Evolutionary conservation across 2,113 vertebrate species (phyloP), one percentile per base, ranked within the genome.

Genomic region (Sander vitreus): DNA sequence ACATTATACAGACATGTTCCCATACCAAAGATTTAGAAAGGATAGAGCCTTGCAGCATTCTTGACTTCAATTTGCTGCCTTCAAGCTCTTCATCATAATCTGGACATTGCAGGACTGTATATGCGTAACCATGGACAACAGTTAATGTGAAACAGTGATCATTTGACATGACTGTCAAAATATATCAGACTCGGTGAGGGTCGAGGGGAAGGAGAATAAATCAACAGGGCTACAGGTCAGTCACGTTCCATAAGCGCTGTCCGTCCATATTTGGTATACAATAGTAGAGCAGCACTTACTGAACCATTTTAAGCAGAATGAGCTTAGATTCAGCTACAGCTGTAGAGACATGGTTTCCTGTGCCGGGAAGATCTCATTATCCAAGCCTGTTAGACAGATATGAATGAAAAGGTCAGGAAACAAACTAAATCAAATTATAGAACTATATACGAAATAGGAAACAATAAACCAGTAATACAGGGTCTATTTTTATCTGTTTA

Each of bases 211-310:
- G 7, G 21, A 60, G 51, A 51, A 63, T 66, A 80, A 43, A 81
- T 76, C 66, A 53, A 18, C 54, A 30, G 36, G 6, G 58, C 76
- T 59, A 10, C 79, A 55, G 66, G 60, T 62, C 54, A 2, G 21
- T 74, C 50, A 25, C 33, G 76, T 71, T 83, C 65, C 4, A 64
- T 50, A 39, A 76, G 71, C 68, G 64, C 21, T 68, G 70, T 82
- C 90, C 90, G 66, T 82, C 90, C 90, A 85, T 88, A 88, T 90
- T 91, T 90, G 90, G 84, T 81, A 27, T 58, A 87, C 79, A 74
- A 83, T 75, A 73, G 65, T 7, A 69, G 67, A 81, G 73, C 63
- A 6, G 48, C 15, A 3, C 71, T 30, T 77, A 55, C 81, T 83
- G 74, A 88, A 73, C 72, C 72, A 78, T 71, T 84, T 86, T 36